Evolutionary conservation across 2,797 vertebrate genomes (phyloP), one percentile per base, ranked within the genome.

Genomic region (Gambelia wislizenii): DNA sequence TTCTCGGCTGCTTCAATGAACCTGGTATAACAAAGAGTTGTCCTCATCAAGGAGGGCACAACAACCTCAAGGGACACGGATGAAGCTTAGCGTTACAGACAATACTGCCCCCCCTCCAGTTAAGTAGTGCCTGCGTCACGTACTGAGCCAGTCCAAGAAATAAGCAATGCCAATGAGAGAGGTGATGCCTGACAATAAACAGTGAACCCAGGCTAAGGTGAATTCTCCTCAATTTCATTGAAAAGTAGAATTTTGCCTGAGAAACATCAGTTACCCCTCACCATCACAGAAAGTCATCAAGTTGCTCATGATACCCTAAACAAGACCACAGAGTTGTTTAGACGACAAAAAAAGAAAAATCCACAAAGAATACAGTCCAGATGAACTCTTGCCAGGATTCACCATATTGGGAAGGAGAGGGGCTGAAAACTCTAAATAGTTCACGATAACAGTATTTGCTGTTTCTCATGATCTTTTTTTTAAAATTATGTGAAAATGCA

Each of bases 1-100:
- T 96, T 96, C 95, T 92, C 91, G 79, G 95, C 93, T 87, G 92
- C 85, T 87, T 89, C 81, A 81, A 79, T 30, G 89, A 93, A 88
- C 59, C 47, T 92, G 89, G 85, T 87, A 94, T 89, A 93, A 81
- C 78, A 42, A 69, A 91, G 88, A 83, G 86, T 87, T 91, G 74
- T 89, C 90, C 86, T 83, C 91, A 87, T 89, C 89, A 85, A 84
- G 47, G 59, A 91, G 33, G 44, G 56, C 13, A 59, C 22, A 16
- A 47, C 36, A 90, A 33, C 90, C 88, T 64, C 30, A 49, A 0
- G 39, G 84, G 88, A 67, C 79, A 36, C 6, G 20, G 33, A 61
- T 52, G 13, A 64, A 0, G 27, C 49, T 70, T 74, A 86, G 54
- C 20, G 2, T 56, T 83, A 82, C 0, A 8, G 74, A 84, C 0